Base-by-base conservation (phyloP, 2,888 invertebrate genomes). In the Phaedon cochleariae region DNA sequence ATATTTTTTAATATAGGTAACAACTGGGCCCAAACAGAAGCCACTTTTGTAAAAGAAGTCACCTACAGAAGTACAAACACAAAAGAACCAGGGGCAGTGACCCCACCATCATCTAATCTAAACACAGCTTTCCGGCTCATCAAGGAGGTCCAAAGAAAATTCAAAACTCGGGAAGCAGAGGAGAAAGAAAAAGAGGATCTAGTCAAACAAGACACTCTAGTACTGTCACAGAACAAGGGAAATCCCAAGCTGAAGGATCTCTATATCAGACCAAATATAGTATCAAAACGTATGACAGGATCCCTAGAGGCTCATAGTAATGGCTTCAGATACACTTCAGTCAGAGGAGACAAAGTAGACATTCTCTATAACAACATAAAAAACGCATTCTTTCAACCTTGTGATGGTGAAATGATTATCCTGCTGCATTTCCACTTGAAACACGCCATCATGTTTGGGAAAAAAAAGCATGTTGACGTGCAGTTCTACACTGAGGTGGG, bases 401-500 rank as follows among this genome's bases (percentile, higher is more conserved):
- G 98, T 80, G 98, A 99, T 82, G 95, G 97, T 68, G 99, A 99
- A 86, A 98, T 99, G 98, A 84, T 99, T 64, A 99, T 99, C 80
- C 86, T 99, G 22, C 86, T 99, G 65, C 99, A 99, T 87, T 99
- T 99, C 85, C 97, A 99, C 86, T 87, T 99, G 67, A 98, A 96
- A 88, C 96, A 99, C 82, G 98, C 99, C 26, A 99, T 99, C 70
- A 94, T 99, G 95, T 99, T 98, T 87, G 98, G 98, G 75, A 84
- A 88, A 84, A 99, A 99, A 88, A 98, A 99, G 80, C 98, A 99
- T 77, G 90, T 95, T 0, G 98, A 99, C 85, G 98, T 99, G 4
- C 98, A 99, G 83, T 99, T 99, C 85, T 99, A 98, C 83, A 99
- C 99, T 0, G 99, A 99, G 85, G 99, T 99, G 59, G 99, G 99